Evolutionary conservation across 2,797 vertebrate genomes (phyloP), one percentile per base, ranked within the genome.

Genomic region (Anguilla obscura): DNA sequence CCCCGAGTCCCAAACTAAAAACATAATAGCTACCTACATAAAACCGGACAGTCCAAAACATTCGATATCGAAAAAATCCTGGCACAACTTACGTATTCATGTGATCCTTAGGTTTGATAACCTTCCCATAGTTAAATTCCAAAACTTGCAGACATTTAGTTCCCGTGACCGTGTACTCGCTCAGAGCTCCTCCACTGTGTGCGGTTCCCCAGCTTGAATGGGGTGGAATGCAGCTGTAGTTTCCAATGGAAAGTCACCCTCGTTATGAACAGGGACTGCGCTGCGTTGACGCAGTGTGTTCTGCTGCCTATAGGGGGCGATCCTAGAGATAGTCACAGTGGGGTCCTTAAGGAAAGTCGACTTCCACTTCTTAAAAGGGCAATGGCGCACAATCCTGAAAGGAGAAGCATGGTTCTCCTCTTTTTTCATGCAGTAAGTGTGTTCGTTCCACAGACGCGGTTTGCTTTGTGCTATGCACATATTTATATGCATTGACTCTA

Each of bases 161-260:
- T 90, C 92, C 90, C 89, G 89, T 91, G 88, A 88, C 92, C 90
- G 93, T 82, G 88, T 92, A 93, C 90, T 93, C 93, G 92, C 92
- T 92, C 89, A 24, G 84, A 74, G 88, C 88, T 87, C 86, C 86
- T 69, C 54, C n/a, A 52, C 60, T 58, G 86, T 86, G 94, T 90
- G 92, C 91, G 90, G 93, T 91, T 94, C 94, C 95, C 95, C 95
- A 96, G 96, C 96, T 96, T 97, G 97, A 97, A 95, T 96, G 93
- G 92, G 94, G 94, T 95, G 95, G 95, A 96, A 96, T 96, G 96
- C 96, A 93, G 95, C 94, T 95, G 94, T 90, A 91, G 93, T 92
- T 93, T 94, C 91, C 90, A 48, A 91, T 90, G 91, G 93, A 94
- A 92, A 91, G 89, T 92, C 92, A 93, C 94, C 95, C 95, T 96